Percentiles rank a stretch among this genome's conserved stretches.
phyloP scores from a whole-genome alignment of 2,888 invertebrate genomes.

The Habrosyne pyritoides region DNA sequence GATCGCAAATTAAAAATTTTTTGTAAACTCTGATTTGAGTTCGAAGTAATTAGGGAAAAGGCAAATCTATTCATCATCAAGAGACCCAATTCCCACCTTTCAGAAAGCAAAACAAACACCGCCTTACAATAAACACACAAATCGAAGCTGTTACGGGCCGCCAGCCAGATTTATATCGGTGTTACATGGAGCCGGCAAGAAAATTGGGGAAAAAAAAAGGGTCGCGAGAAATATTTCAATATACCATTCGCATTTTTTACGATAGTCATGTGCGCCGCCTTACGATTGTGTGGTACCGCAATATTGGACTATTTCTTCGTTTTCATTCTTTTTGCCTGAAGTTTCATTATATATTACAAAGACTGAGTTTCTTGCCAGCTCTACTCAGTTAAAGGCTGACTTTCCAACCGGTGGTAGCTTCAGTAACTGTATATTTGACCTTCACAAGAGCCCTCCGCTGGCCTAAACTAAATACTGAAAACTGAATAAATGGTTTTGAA shows the following conservation, averaged over 20 bases:
- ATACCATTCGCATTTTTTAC: conserved; percentile 80
- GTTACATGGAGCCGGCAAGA: conserved; percentile 64
- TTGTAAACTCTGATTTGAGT: not conserved
- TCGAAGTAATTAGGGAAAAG: not conserved
- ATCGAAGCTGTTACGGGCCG: conserved; percentile 53
- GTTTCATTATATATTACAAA: no score
- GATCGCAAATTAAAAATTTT: no score
- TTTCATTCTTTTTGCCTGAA: conserved; percentile 54
- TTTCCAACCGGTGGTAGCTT: no score
- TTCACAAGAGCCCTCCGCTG: no score
- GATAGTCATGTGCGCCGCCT: conserved; percentile 73
- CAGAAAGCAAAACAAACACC: conserved; percentile 20
- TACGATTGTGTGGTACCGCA: conserved; percentile 70
- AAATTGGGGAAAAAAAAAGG: conserved; percentile 69
- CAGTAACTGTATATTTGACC: no score
- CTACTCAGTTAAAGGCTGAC: no score
- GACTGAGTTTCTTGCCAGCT: no score
- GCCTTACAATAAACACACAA: conserved; percentile 45
- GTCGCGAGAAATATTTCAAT: conserved; percentile 79
- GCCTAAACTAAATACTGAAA: no score
- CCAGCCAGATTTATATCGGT: conserved; percentile 67
- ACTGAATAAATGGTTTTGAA: no score
- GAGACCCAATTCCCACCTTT: not conserved
- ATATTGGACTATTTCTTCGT: conserved; percentile 61
- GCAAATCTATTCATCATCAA: not conserved